phyloP scores from a whole-genome alignment of 2,888 invertebrate genomes.

The Keiferia lycopersicella region DNA sequence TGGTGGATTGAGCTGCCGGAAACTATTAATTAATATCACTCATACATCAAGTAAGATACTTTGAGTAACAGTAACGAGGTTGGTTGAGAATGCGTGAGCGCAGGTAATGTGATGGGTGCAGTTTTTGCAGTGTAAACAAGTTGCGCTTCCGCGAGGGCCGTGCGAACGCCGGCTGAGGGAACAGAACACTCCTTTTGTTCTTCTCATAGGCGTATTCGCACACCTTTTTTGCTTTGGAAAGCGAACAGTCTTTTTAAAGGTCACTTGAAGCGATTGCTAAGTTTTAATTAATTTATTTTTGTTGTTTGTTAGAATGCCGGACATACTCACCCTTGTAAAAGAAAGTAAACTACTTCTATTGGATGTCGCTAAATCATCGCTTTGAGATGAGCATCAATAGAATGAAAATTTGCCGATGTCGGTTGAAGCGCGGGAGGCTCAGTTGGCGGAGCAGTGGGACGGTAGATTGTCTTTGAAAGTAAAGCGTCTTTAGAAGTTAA shows the following conservation, averaged over 20 bases:
- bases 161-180: conserved; percentile 73
- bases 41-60: conserved; percentile 41
- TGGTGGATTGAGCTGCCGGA: background rate
- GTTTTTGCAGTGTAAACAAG: conserved; percentile 64
- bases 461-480: too few relatives aligned
- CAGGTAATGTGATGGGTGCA: conserved; percentile 41
- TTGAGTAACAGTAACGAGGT: conserved; percentile 3
- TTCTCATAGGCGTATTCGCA: conserved; percentile 41
- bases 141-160: conserved; percentile 68
- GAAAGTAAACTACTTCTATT: too few relatives aligned
- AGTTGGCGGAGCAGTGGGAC: too few relatives aligned
- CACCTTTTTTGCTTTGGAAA: conserved; percentile 32
- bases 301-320: too few relatives aligned
- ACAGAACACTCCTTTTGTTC: conserved; percentile 68
- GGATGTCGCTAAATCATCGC: too few relatives aligned
- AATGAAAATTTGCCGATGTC: too few relatives aligned
- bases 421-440: too few relatives aligned
- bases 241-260: conserved; percentile 21
- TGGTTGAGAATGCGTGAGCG: conserved; percentile 57
- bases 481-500: background rate
- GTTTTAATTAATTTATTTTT: background rate
- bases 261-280: conserved; percentile 17
- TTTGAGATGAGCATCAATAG: too few relatives aligned
- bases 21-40: conserved; percentile 15
- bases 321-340: too few relatives aligned